Conservation (phyloP, 1,140 invertebrate species). For the Lethocerus indicus region DNA sequence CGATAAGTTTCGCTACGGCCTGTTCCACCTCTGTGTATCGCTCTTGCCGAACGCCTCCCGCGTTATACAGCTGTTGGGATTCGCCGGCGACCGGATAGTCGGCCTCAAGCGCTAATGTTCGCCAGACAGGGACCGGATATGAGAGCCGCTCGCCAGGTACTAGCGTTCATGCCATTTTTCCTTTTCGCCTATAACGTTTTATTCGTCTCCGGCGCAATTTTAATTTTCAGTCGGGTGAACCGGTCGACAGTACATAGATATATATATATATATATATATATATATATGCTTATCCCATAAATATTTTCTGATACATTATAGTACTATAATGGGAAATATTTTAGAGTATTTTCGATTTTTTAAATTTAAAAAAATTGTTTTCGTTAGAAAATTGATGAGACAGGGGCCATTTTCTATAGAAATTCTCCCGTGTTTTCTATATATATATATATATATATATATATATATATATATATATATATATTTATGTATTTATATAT, state of each 20-base stretch:
- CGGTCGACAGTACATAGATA: not conserved
- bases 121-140: constrained; percentile 46
- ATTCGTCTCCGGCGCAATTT: not conserved
- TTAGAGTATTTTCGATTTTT: no score
- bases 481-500: no score
- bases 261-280: not conserved
- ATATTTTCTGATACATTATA: not conserved
- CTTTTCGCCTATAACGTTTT: not conserved
- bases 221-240: not conserved
- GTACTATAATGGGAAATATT: not conserved
- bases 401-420: no score
- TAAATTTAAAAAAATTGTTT: no score
- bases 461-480: no score
- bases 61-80: constrained; percentile 51
- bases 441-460: no score
- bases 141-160: constrained; percentile 48
- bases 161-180: constrained; percentile 17
- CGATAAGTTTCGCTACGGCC: constrained; percentile 53
- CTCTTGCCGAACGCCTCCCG: constrained; percentile 47
- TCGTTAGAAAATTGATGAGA: no score
- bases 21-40: constrained; percentile 52
- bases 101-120: constrained; percentile 45
- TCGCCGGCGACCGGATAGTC: constrained; percentile 42
- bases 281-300: not conserved
- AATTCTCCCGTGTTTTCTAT: no score